These are phyloP conservation scores for Glyptemys insculpta DNA, from an alignment of 2,797 vertebrate genomes.

Conservation along the genomic window DNA sequence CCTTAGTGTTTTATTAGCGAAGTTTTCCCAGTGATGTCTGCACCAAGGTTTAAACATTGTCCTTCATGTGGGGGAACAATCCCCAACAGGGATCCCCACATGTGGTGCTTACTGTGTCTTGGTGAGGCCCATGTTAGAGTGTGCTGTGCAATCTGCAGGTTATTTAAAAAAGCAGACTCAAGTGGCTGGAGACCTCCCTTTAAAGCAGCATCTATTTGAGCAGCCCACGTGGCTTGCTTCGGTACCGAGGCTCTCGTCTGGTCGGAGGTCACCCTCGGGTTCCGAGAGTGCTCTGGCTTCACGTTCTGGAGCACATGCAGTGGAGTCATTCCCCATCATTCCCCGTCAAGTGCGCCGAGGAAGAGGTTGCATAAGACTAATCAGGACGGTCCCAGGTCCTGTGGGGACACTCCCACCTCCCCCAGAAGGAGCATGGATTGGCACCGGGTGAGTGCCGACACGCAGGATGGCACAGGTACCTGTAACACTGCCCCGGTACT, in stretches of 20 bases:
- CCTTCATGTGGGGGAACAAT: neutral
- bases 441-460: neutral
- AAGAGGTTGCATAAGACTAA: too few species aligned
- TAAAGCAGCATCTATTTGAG: neutral
- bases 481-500: neutral
- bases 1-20: neutral
- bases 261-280: neutral
- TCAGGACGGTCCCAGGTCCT: too few species aligned
- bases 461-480: neutral
- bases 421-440: neutral
- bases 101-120: neutral
- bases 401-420: neutral
- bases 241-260: neutral
- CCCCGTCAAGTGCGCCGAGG: too few species aligned
- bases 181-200: neutral
- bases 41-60: neutral
- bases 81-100: neutral
- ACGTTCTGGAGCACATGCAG: neutral
- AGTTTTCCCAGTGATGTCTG: neutral
- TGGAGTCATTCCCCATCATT: neutral
- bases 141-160: neutral
- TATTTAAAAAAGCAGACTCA: neutral
- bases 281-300: neutral
- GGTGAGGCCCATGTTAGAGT: neutral
- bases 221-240: neutral